Base-by-base conservation (phyloP, 1,140 invertebrate genomes). In the Ips nitidus region DNA sequence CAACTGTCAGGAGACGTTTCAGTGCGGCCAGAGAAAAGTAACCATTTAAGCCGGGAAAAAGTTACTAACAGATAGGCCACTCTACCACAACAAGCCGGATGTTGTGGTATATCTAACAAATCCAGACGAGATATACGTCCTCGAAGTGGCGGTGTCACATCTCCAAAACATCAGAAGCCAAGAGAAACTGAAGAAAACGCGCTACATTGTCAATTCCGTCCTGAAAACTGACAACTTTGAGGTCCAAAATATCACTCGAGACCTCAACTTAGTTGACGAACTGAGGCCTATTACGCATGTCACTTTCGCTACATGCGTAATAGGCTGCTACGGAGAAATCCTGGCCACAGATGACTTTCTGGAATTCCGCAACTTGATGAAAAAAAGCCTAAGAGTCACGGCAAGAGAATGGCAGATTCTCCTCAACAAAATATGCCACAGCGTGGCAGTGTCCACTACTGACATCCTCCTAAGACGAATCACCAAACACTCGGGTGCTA, bases 261-360 rank as follows among this genome's bases (percentile, higher is more conserved):
- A 36, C 38, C 50, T 41, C 8, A 62, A 39, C 42, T 59, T 39
- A 66, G 60, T 43, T 40, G 61, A 8, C 5, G 50, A 72, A 72
- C 42, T 69, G 36, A 2, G n/a, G 56, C 7, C 22, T 2, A 22
- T 42, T 43, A 6, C n/a, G 65, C 53, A 40, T 36, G 41, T 70
- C 61, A 22, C 68, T 53, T 42, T 70, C 40, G 69, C 5, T n/a
- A 64, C 61, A 4, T 57, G 50, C 42, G 68, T 70, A 8, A 52
- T 70, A 3, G 60, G 50, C 8, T 64, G 60, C 42, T 64, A 56
- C 37, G 68, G 60, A 2, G 68, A 70, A 43, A 42, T 70, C 38
- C 47, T 70, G n/a, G 36, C 3, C 39, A 70, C 68, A 3, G 53
- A 59, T 8, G 8, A 52, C 4, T 41, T 63, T n/a, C 42, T 2